phyloP scores from a whole-genome alignment of 2,888 invertebrate species.

The Agonopterix subpropinquella region DNA sequence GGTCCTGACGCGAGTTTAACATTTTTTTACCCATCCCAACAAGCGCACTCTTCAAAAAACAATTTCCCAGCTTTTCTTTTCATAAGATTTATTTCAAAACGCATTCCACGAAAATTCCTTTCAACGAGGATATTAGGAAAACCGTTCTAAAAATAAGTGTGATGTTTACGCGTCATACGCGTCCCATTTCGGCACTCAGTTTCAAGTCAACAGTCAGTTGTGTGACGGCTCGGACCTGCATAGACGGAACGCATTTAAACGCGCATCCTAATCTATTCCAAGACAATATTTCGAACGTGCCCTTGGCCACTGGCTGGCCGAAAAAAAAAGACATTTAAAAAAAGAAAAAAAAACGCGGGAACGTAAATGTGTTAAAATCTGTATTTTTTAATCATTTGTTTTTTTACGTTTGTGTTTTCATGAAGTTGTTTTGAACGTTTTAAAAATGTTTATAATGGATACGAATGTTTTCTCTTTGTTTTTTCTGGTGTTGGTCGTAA shows the following conservation, averaged over 20 bases:
- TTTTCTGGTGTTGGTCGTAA: no score
- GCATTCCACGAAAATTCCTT: neutral
- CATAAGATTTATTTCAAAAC: neutral
- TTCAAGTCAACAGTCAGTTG: constrained; percentile 32
- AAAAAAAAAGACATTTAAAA: constrained; percentile 12
- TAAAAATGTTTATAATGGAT: no score
- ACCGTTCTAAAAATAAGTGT: constrained; percentile 51
- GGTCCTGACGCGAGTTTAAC: no score
- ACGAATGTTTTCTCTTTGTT: no score
- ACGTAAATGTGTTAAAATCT: no score
- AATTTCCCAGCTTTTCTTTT: no score
- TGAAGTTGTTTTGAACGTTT: no score
- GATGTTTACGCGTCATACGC: constrained; percentile 44
- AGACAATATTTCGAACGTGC: constrained; percentile 22
- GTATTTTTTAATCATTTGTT: no score
- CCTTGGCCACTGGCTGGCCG: no score
- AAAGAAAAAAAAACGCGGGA: neutral
- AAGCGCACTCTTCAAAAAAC: no score
- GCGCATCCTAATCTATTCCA: neutral
- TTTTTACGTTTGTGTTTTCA: no score
- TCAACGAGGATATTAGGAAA: constrained; percentile 11
- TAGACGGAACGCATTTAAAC: constrained; percentile 15
- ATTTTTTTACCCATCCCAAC: no score
- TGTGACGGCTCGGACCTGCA: constrained; percentile 31
- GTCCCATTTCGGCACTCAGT: constrained; percentile 41